These are phyloP conservation scores for Acutogordius australiensis DNA, from an alignment of 2,888 invertebrate genomes.

Conservation along the genomic window DNA sequence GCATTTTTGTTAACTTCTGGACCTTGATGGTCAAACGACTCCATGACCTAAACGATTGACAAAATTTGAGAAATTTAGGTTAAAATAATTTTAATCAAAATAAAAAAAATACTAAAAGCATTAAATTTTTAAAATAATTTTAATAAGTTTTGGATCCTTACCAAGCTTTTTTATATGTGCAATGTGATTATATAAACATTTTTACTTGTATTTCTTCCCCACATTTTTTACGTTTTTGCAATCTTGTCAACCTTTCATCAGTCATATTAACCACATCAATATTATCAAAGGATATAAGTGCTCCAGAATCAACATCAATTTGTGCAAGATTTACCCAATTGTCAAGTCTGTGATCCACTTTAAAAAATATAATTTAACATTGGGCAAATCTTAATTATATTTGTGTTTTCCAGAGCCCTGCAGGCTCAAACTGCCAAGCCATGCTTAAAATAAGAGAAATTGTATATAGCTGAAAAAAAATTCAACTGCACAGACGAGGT, in stretches of 20 bases:
- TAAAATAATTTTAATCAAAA: neutral
- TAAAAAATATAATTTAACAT: neutral
- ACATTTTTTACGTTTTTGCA: slow-evolving; percentile 9
- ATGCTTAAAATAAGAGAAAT: too few species aligned
- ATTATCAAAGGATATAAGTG: neutral
- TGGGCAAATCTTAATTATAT: too few species aligned
- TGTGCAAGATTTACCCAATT: neutral
- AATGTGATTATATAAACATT: too few species aligned
- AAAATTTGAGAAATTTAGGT: neutral
- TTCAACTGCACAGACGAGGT: too few species aligned
- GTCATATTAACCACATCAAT: neutral
- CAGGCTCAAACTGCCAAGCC: too few species aligned
- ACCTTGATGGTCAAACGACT: too few species aligned
- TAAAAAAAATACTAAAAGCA: neutral
- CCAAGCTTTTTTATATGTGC: too few species aligned
- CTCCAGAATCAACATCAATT: neutral
- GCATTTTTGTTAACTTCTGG: too few species aligned
- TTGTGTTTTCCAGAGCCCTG: too few species aligned
- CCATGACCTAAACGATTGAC: too few species aligned
- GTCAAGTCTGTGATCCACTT: slow-evolving; percentile 5
- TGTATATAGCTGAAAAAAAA: too few species aligned
- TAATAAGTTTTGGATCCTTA: too few species aligned
- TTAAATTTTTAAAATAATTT: slow-evolving; percentile 9
- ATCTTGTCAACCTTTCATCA: neutral
- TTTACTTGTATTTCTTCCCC: slow-evolving; percentile 2